Base-by-base conservation (phyloP, 2,797 vertebrate species). In the Amblyraja radiata region DNA sequence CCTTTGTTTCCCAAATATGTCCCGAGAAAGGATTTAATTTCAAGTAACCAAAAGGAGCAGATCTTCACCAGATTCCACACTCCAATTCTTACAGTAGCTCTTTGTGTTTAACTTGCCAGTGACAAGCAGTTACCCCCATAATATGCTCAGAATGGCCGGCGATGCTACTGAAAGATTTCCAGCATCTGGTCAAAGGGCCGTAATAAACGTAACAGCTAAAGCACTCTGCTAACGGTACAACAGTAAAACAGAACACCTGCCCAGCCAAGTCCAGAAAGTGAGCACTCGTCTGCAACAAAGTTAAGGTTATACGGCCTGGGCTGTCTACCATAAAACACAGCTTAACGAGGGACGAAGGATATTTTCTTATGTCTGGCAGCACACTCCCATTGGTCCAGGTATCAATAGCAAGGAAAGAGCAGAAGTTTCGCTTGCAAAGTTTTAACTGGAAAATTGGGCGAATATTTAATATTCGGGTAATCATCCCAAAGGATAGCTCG, bases 31-130 rank as follows among this genome's bases (percentile, higher is more conserved):
- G 90, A 54, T 58, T 16, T 68, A 39, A 92, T 54, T 92, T 74
- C 21, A 14, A 92, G 28, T 91, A 21, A 71, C 8, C 9, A 73
- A 63, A 73, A 28, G 32, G 88, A 18, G 1, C 36, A 58, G 6
- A 74, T 10, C 36, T 39, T n/a, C 32, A 5, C 32, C 21, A 54
- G 13, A 1, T 74, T 90, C 88, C 32, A 73, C 36, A 73, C 46
- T 73, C n/a, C 32, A 32, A 90, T 36, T 32, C 61, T 28, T 88
- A 63, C 25, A 21, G n/a, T 86, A 9, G 16, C 23, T 74, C 88
- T 18, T 91, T 91, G 2, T 25, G 39, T 74, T 92, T 92, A 74
- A 92, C 71, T 92, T 92, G 36, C 90, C 90, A 92, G 71, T 74
- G 25, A 58, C 90, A 92, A 54, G 36, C 68, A 74, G 74, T 54